phyloP scores from a whole-genome alignment of 2,888 invertebrate genomes.

The Melieria omissa region DNA sequence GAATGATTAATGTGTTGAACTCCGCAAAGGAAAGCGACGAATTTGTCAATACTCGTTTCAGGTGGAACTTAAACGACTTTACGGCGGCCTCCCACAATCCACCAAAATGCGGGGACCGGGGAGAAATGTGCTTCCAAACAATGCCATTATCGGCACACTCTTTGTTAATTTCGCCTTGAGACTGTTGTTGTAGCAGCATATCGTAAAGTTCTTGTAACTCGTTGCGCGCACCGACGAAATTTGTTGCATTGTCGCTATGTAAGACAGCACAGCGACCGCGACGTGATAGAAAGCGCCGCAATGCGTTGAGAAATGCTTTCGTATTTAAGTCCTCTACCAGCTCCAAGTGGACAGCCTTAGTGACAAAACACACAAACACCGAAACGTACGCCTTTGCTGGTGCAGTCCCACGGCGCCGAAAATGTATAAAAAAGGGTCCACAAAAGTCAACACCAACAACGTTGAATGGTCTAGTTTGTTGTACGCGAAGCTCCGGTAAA shows the following conservation, averaged over 20 bases:
- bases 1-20: constrained; percentile 32
- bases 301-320: constrained; percentile 34
- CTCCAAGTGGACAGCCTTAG: constrained; percentile 40
- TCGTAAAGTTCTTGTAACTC: constrained; percentile 29
- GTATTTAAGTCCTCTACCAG: constrained; percentile 37
- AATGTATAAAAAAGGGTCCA: constrained; percentile 38
- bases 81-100: constrained; percentile 38
- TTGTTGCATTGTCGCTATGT: constrained; percentile 40
- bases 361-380: constrained; percentile 37
- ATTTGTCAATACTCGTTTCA: constrained; percentile 11
- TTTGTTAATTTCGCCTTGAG: constrained; percentile 24
- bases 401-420: constrained; percentile 28
- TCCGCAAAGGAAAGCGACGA: constrained; percentile 29
- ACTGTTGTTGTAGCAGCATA: constrained; percentile 22
- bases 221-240: constrained; percentile 40
- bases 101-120: constrained; percentile 42
- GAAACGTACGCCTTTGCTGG: constrained; percentile 33
- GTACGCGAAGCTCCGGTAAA: constrained; percentile 29
- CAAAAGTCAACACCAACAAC: constrained; percentile 37
- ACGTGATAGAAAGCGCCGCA: constrained; percentile 37
- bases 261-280: constrained; percentile 36
- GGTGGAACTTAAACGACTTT: constrained; percentile 35
- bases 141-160: constrained; percentile 33
- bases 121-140: constrained; percentile 39
- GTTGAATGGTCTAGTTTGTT: constrained; percentile 32